A percentile compares a stretch with the other conserved stretches of the same genome.
Evolutionary conservation across 2,888 invertebrate species (phyloP).

Genomic region (Drosophila vallismaia): DNA sequence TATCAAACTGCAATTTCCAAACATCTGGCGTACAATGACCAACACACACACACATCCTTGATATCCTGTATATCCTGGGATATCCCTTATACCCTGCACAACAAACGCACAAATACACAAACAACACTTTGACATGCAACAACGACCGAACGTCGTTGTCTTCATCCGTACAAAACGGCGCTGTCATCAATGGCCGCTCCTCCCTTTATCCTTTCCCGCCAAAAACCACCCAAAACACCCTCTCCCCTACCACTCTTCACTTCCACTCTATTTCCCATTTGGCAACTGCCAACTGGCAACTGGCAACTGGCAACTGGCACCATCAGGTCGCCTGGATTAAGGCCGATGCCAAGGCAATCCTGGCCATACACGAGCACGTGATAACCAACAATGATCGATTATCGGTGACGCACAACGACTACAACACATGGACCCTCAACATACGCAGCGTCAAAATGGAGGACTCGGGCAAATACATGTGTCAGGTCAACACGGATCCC

Average conservation of each 20-base stretch:
- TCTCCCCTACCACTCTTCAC: slow-evolving; percentile 1
- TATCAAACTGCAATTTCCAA: slow-evolving; percentile 58
- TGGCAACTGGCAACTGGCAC: slow-evolving; percentile 26
- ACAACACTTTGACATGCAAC: slow-evolving; percentile 48
- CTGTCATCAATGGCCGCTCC: slow-evolving; percentile 41
- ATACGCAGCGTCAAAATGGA: slow-evolving; percentile 93
- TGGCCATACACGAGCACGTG: slow-evolving; percentile 96
- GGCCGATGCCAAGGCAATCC: slow-evolving; percentile 95
- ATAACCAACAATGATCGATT: slow-evolving; percentile 96
- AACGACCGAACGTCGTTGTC: slow-evolving; percentile 49
- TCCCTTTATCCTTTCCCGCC: slow-evolving; percentile 29
- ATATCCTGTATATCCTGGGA: slow-evolving; percentile 14
- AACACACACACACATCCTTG: slow-evolving; percentile 4
- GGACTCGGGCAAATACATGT: slow-evolving; percentile 96
- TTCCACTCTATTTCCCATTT: slow-evolving; percentile 6
- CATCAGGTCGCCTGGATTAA: slow-evolving; percentile 96
- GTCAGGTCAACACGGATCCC: slow-evolving; percentile 97
- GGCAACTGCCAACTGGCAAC: slow-evolving; percentile 17
- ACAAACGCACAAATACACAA: slow-evolving; percentile 19
- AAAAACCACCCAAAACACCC: background rate
- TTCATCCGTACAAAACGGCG: slow-evolving; percentile 40
- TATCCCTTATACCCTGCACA: slow-evolving; percentile 1
- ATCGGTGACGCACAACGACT: slow-evolving; percentile 95
- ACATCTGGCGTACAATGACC: slow-evolving; percentile 44
- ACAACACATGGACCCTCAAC: slow-evolving; percentile 96